Percentiles rank a stretch among this genome's conserved stretches.
Conservation (phyloP, 2,113 vertebrate genomes). For the Pyrgilauda ruficollis region DNA sequence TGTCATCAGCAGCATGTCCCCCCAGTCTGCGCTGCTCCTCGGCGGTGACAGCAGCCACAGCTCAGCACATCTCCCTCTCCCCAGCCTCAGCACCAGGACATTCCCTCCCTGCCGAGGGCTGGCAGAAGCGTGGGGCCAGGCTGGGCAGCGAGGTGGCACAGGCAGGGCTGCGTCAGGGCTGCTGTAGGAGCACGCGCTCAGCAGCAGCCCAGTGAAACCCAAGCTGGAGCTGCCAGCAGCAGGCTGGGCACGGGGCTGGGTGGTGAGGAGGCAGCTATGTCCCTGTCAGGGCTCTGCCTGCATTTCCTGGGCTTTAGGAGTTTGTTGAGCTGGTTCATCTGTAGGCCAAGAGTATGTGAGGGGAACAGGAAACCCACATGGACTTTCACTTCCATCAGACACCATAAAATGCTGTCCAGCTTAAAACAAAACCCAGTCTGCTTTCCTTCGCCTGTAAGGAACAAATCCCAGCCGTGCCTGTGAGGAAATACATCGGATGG, state of each 20-base stretch:
- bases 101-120: neutral
- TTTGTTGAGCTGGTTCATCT: neutral
- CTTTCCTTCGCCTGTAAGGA: rapidly evolving
- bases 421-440: neutral
- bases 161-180: neutral
- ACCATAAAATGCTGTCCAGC: neutral
- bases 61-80: rapidly evolving
- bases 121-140: neutral
- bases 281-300: neutral
- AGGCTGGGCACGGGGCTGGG: neutral
- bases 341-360: rapidly evolving
- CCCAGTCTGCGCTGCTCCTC: rapidly evolving
- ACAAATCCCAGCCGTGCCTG: neutral
- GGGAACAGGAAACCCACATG: neutral
- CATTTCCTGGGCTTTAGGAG: rapidly evolving
- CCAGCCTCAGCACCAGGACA: neutral
- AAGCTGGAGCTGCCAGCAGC: neutral
- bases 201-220: neutral
- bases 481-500: rapidly evolving
- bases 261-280: neutral
- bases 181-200: rapidly evolving
- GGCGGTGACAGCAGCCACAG: rapidly evolving
- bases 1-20: rapidly evolving
- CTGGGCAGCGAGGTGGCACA: neutral
- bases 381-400: neutral